A percentile compares a stretch with the other conserved stretches of the same genome.
Conservation (phyloP, 2,888 invertebrate species). For the Macrosoma leucophasiata region DNA sequence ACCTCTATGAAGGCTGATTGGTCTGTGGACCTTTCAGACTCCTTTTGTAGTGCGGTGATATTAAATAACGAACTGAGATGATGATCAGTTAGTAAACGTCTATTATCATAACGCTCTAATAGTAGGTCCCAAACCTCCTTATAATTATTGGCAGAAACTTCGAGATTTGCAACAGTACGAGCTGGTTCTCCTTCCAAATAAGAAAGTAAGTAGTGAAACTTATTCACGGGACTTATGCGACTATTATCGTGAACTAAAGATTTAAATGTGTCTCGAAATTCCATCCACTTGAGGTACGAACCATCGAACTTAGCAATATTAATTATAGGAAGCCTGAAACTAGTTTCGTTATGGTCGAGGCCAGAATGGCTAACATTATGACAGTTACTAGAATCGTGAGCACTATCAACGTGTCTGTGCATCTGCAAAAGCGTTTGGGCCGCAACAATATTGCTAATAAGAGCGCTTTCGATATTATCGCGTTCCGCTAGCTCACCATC, state of each 20-base stretch:
- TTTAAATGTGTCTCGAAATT: slow-evolving; percentile 15
- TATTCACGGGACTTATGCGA: slow-evolving; percentile 13
- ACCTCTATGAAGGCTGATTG: slow-evolving; percentile 24
- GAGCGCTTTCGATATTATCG: no score
- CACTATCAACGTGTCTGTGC: no score
- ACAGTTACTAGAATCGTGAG: no score
- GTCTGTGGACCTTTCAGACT: no score
- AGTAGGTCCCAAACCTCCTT: no score
- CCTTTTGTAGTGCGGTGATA: no score
- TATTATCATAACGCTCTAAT: neutral
- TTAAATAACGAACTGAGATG: neutral
- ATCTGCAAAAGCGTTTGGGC: no score
- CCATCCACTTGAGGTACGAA: slow-evolving; percentile 10
- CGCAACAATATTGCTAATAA: no score
- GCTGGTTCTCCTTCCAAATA: slow-evolving; percentile 19
- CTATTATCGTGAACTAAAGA: slow-evolving; percentile 8
- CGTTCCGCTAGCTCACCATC: slow-evolving; percentile 1
- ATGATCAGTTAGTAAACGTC: neutral
- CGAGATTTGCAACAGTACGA: slow-evolving; percentile 7
- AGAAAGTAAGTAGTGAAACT: slow-evolving; percentile 20
- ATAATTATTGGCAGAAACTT: no score
- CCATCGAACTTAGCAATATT: slow-evolving; percentile 16
- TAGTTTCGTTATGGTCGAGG: slow-evolving; percentile 6
- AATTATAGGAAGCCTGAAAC: slow-evolving; percentile 9
- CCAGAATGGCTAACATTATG: slow-evolving; percentile 1